These are phyloP conservation scores for Drosophila murphyi DNA, from an alignment of 1,140 invertebrate genomes.

Conservation along the genomic window DNA sequence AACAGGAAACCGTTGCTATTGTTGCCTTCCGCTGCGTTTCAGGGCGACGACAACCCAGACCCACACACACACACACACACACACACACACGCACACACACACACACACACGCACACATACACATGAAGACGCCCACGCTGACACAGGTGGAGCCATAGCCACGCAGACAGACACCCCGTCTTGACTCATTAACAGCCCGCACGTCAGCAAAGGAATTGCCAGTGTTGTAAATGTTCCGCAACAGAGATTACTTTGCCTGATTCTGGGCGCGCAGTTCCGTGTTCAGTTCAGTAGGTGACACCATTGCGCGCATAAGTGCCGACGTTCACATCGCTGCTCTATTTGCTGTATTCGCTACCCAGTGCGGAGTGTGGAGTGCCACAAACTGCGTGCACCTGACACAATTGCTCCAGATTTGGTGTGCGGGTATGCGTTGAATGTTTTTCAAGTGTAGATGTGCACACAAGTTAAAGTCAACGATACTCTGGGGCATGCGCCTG, in stretches of 20 bases:
- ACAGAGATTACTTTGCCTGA: constrained; percentile 73
- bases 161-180: constrained; percentile 35
- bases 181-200: constrained; percentile 74
- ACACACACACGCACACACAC: constrained; percentile 22
- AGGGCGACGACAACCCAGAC: constrained; percentile 53
- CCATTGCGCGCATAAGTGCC: constrained; percentile 55
- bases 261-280: constrained; percentile 13
- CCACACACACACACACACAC: constrained; percentile 12
- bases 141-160: neutral
- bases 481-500: constrained; percentile 48
- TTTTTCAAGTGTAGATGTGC: constrained; percentile 16
- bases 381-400: constrained; percentile 74
- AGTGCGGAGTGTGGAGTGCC: constrained; percentile 31
- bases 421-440: constrained; percentile 16
- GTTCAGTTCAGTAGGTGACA: constrained; percentile 75
- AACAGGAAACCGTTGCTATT: constrained; percentile 43
- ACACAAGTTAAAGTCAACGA: constrained; percentile 52
- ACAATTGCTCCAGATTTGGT: constrained; percentile 75
- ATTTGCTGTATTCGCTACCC: constrained; percentile 37
- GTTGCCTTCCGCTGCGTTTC: constrained; percentile 54
- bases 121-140: neutral
- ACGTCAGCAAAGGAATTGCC: constrained; percentile 5
- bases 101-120: constrained; percentile 2
- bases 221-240: constrained; percentile 53
- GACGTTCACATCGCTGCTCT: constrained; percentile 58